Percentiles rank a stretch among this genome's conserved stretches.
phyloP scores from a whole-genome alignment of 2,888 invertebrate species.

The Phortica okadai region DNA sequence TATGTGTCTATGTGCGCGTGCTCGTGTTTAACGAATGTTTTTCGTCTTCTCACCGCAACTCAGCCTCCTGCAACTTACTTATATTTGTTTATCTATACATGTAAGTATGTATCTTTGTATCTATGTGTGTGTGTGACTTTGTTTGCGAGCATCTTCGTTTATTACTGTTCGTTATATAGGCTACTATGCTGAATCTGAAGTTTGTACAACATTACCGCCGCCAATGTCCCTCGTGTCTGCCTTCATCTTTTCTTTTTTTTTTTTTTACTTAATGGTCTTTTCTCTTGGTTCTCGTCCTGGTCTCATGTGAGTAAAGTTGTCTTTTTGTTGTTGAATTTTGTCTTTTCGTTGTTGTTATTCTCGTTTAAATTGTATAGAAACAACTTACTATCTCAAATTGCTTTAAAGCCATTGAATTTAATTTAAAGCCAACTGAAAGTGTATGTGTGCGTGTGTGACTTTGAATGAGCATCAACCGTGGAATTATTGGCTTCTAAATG shows the following conservation, averaged over 20 bases:
- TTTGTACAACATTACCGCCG: neutral
- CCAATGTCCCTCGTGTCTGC: neutral
- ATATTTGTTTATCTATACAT: neutral
- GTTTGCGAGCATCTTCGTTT: constrained; percentile 13
- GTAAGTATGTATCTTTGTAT: no score
- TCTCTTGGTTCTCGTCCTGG: neutral
- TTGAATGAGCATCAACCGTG: no score
- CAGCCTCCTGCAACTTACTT: neutral
- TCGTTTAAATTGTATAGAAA: no score
- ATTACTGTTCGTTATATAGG: constrained; percentile 29
- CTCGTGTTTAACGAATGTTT: neutral
- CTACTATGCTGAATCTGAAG: constrained; percentile 16
- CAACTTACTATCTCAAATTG: no score
- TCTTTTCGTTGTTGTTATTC: neutral
- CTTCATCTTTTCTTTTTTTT: neutral
- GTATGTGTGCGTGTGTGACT: no score
- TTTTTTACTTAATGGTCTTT: neutral
- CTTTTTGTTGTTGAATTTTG: neutral
- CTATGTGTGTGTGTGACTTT: neutral
- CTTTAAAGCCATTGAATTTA: no score
- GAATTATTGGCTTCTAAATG: no score
- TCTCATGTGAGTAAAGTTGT: neutral
- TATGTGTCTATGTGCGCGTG: neutral
- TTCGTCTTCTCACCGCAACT: neutral
- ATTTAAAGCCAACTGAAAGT: no score